phyloP scores from a whole-genome alignment of 2,113 vertebrate species.

The Meriones unguiculatus region DNA sequence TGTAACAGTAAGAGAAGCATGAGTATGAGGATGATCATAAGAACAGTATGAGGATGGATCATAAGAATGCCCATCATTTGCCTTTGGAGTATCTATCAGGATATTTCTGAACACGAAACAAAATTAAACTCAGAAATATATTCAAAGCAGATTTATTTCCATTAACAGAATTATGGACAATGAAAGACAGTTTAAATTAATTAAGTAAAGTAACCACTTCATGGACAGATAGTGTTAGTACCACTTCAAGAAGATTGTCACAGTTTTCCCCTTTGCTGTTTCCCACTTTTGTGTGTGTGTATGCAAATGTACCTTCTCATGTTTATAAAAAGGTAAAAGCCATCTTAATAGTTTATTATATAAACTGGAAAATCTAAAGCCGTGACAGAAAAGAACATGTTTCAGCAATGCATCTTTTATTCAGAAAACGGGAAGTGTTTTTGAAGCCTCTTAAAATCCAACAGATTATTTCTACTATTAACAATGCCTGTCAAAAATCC shows the following conservation, averaged over 20 bases:
- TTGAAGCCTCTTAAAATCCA: neutral
- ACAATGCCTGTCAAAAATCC: conserved; percentile 69
- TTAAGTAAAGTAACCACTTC: neutral
- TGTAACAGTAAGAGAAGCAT: too few species aligned
- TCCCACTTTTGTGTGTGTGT: neutral
- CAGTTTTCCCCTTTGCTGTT: neutral
- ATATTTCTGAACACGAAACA: neutral
- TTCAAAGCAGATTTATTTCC: neutral
- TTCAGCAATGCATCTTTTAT: neutral
- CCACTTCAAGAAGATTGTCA: neutral
- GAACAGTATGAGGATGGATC: too few species aligned
- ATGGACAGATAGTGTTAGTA: neutral
- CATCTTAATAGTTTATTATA: neutral
- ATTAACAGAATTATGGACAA: neutral
- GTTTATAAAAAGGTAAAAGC: neutral
- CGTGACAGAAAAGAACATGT: neutral
- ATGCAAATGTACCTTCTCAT: neutral
- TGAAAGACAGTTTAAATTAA: neutral
- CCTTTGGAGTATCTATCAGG: neutral
- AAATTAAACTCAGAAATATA: neutral
- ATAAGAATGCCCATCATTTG: neutral
- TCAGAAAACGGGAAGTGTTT: conserved; percentile 6
- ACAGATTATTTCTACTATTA: conserved; percentile 65
- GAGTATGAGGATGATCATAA: too few species aligned
- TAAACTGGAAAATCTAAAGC: neutral